Evolutionary conservation across 2,888 invertebrate species (phyloP).

Genomic region (Caenorhabditis japonica): DNA sequence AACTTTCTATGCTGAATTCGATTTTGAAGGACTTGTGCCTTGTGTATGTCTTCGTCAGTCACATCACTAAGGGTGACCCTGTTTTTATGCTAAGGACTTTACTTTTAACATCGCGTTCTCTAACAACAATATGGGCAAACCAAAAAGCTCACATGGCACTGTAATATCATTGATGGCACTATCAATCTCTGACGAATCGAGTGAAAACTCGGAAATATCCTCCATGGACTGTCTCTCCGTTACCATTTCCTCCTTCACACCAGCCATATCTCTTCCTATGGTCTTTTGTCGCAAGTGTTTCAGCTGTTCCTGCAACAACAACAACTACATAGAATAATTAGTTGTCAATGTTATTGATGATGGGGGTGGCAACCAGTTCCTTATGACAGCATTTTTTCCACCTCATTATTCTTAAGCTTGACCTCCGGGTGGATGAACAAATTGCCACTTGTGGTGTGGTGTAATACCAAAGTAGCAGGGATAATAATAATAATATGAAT

Average conservation of each 20-base stretch:
- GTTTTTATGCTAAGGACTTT: not conserved
- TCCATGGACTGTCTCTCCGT: slow-evolving; percentile 34
- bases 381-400: not conserved
- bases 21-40: too few species aligned
- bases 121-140: too few species aligned
- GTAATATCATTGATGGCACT: slow-evolving; percentile 33
- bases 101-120: too few species aligned
- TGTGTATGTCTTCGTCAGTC: too few species aligned
- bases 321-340: slow-evolving; percentile 21
- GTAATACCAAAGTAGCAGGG: not conserved
- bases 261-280: slow-evolving; percentile 26
- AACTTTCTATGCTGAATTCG: too few species aligned
- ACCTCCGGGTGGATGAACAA: slow-evolving; percentile 45
- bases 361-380: slow-evolving; percentile 39
- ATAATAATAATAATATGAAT: too few species aligned
- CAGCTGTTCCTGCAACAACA: slow-evolving; percentile 38
- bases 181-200: slow-evolving; percentile 28
- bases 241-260: slow-evolving; percentile 33
- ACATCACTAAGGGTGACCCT: too few species aligned
- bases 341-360: slow-evolving; percentile 21
- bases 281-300: slow-evolving; percentile 29
- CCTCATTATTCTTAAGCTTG: too few species aligned
- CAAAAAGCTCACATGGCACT: slow-evolving; percentile 21
- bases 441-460: not conserved
- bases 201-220: slow-evolving; percentile 36